Percentiles rank a stretch among this genome's conserved stretches.
These are phyloP conservation scores for Psittacula echo DNA, from an alignment of 2,797 vertebrate genomes.

Conservation along the genomic window DNA sequence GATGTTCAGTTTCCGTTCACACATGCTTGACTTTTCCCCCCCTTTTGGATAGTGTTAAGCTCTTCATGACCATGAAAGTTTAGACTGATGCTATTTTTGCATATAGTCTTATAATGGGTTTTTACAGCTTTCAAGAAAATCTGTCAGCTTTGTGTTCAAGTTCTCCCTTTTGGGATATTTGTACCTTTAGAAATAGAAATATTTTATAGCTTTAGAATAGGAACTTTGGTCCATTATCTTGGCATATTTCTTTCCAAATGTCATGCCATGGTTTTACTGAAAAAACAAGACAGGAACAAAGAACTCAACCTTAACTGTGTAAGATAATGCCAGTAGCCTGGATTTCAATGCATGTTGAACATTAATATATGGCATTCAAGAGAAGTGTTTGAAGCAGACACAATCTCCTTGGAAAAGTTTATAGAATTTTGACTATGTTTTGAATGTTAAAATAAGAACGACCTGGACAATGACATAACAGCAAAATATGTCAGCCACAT, in stretches of 20 bases:
- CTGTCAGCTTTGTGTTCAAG: background rate
- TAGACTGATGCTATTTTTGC: background rate
- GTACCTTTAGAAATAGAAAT: background rate
- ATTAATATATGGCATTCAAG: background rate
- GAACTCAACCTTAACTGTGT: background rate
- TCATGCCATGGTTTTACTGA: background rate
- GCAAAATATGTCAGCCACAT: background rate
- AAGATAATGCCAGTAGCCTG: background rate
- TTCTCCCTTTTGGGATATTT: background rate
- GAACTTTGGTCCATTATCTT: background rate
- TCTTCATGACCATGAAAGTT: background rate
- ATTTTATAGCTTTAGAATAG: background rate
- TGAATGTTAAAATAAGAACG: background rate
- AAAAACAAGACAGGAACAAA: background rate
- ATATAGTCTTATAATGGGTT: background rate
- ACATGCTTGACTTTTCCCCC: rapidly evolving
- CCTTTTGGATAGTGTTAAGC: background rate
- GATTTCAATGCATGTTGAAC: background rate
- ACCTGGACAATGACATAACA: background rate
- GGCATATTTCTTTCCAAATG: background rate
- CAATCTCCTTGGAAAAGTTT: background rate
- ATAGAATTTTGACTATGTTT: background rate
- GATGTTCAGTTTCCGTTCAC: background rate
- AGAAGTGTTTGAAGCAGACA: background rate
- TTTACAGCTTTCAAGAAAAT: background rate